Evolutionary conservation across 1,140 invertebrate genomes (phyloP).

Genomic region (Drosophila melanogaster): DNA sequence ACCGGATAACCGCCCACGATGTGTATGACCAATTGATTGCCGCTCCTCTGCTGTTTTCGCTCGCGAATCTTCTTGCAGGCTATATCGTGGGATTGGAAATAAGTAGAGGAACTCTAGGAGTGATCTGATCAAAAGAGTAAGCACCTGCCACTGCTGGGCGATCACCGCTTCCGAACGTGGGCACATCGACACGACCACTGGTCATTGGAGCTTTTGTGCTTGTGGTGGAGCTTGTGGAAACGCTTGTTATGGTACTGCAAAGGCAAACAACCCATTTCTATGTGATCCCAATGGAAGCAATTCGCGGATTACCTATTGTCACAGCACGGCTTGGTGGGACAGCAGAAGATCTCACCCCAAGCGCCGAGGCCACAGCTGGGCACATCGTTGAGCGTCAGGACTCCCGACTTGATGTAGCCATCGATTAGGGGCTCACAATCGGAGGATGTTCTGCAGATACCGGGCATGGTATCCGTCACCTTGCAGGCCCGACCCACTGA

Average conservation of each 20-base stretch:
- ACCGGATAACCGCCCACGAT: conserved; percentile 70
- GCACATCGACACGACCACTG: conserved; percentile 13
- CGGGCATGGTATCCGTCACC: conserved; percentile 29
- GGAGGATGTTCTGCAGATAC: conserved; percentile 38
- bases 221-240: neutral
- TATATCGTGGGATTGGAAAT: neutral
- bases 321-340: conserved; percentile 58
- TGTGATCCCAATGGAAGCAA: neutral
- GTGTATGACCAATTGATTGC: conserved; percentile 41
- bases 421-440: conserved; percentile 51
- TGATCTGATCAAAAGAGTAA: neutral
- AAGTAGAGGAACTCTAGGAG: too few species aligned
- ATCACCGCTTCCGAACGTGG: neutral
- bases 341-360: conserved; percentile 72
- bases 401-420: conserved; percentile 46
- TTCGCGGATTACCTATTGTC: conserved; percentile 8
- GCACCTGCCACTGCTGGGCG: conserved; percentile 20
- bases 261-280: neutral
- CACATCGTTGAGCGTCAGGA: conserved; percentile 33
- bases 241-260: neutral
- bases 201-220: conserved; percentile 3
- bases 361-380: conserved; percentile 58
- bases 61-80: conserved; percentile 48
- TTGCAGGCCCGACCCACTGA: conserved; percentile 53
- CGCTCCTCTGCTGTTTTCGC: neutral